Evolutionary conservation across 2,113 vertebrate genomes (phyloP), one percentile per base, ranked within the genome.

Genomic region (Microtus pennsylvanicus): DNA sequence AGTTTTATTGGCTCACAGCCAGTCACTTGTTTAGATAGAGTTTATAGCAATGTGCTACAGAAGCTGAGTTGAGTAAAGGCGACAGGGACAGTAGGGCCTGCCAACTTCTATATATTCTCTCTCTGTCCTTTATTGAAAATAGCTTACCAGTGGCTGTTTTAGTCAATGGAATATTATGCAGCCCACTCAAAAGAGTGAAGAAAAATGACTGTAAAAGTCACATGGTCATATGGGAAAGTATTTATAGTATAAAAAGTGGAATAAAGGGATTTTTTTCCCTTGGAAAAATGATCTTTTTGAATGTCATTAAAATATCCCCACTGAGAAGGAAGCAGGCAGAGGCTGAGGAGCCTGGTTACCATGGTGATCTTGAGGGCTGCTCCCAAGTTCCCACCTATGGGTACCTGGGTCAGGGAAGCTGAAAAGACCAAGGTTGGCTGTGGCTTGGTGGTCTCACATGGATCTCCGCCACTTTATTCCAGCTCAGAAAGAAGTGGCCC

Each of bases 201-300:
- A 77, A 63, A n/a, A 63, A 85, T 78, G 30, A 35, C 30, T 50
- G 13, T 19, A 45, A 88, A 42, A 75, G 69, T 81, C 63, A 58
- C 52, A 92, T 38, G 85, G 58, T 90, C 80, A 87, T 65, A 77
- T 3, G 65, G 87, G n/a, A 65, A 96, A 96, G 76, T 93, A 95
- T 93, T 97, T 89, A 83, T 47, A 89, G 76, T 33, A 61, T 78
- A 38, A 81, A 87, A 90, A 97, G 61, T 82, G 47, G 93, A 55
- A 67, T 86, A 74, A 89, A 95, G 93, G 52, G 81, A 96, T 93
- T 88, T 97, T 94, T 96, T 70, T 91, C 52, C 78, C 28, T 82
- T 28, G 93, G 92, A 55, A 93, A 65, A 72, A 94, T 91, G 75
- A 63, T 24, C 22, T 86, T 87, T 58, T 86, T 86, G 75, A 75